Evolutionary conservation across 2,888 invertebrate species (phyloP).

Genomic region (Chrysolina americana): DNA sequence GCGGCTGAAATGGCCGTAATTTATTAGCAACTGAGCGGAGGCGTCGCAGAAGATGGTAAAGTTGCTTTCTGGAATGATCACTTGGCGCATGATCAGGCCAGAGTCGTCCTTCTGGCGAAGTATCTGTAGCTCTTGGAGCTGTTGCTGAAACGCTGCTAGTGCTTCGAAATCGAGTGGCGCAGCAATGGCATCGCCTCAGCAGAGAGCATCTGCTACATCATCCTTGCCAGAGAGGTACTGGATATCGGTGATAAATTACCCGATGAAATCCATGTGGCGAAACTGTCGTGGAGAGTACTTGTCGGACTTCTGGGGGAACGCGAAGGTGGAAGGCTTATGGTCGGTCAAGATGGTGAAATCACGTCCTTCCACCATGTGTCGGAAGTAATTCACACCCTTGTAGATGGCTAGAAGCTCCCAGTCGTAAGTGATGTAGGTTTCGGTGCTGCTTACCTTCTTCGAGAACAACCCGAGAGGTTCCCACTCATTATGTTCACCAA

Average conservation of each 20-base stretch:
- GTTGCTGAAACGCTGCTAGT: not conserved
- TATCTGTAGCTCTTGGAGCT: not conserved
- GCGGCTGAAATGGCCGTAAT: not conserved
- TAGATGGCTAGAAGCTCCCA: not conserved
- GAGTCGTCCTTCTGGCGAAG: no score
- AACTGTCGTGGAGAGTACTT: not conserved
- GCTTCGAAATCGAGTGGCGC: slow-evolving; percentile 5
- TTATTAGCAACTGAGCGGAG: no score
- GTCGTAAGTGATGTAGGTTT: not conserved
- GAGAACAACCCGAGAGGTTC: no score
- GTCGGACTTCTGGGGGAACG: not conserved
- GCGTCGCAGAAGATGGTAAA: not conserved
- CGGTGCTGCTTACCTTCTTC: not conserved
- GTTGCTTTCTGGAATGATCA: not conserved
- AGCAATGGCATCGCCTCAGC: not conserved
- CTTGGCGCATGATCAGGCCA: not conserved
- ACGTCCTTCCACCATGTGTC: not conserved
- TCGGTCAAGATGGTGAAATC: not conserved
- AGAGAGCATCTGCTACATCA: slow-evolving; percentile 47
- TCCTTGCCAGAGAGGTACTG: not conserved
- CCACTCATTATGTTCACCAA: no score
- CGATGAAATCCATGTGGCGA: no score
- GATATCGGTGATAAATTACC: not conserved
- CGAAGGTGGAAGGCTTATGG: not conserved
- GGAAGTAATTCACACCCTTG: slow-evolving; percentile 51